These are phyloP conservation scores for Lepidocyrtinus sp. DNA, from an alignment of 2,888 invertebrate genomes.

Conservation along the genomic window DNA sequence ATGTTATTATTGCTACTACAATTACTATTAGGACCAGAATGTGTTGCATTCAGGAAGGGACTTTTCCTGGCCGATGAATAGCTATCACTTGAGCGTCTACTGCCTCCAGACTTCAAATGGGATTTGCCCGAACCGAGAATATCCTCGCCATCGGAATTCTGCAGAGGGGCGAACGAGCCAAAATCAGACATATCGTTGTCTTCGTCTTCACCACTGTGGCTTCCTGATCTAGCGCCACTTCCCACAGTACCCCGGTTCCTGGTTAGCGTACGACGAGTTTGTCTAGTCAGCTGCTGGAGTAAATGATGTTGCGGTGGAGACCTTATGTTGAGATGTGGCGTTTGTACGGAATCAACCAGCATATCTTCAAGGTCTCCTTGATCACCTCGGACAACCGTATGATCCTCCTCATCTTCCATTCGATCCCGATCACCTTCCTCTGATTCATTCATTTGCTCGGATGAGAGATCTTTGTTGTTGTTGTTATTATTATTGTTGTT, in stretches of 20 bases:
- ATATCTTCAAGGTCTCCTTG: constrained; percentile 32
- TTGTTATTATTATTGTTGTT: constrained; percentile 41
- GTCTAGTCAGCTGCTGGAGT: constrained; percentile 27
- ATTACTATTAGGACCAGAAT: constrained; percentile 27
- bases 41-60: constrained; percentile 18
- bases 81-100: constrained; percentile 32
- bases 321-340: constrained; percentile 11
- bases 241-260: constrained; percentile 19
- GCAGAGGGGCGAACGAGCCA: constrained; percentile 64
- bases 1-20: constrained; percentile 58
- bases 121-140: constrained; percentile 6
- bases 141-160: constrained; percentile 61
- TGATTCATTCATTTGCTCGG: constrained; percentile 1
- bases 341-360: constrained; percentile 33
- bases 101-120: background rate
- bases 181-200: constrained; percentile 66
- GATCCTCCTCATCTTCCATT: constrained; percentile 17
- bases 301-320: constrained; percentile 35
- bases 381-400: constrained; percentile 6
- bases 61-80: constrained; percentile 52
- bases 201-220: constrained; percentile 64
- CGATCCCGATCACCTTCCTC: background rate
- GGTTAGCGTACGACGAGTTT: background rate
- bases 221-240: too few relatives aligned
- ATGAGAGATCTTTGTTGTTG: constrained; percentile 32